Conservation (phyloP, 1,140 invertebrate genomes). For the Papilio glaucus region DNA sequence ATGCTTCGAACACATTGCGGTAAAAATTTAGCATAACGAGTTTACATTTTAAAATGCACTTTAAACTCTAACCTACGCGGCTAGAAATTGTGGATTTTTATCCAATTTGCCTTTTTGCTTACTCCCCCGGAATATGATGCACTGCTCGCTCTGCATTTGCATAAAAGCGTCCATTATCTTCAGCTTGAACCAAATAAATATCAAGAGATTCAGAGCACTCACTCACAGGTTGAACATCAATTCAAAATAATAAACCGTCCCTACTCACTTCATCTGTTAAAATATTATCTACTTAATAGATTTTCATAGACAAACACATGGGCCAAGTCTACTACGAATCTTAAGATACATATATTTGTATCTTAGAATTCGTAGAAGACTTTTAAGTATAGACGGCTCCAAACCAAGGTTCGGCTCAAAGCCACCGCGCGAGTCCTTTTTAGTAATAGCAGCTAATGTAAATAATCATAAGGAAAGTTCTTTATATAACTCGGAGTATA, state of each 20-base stretch:
- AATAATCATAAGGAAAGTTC: too few species aligned
- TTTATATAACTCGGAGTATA: too few species aligned
- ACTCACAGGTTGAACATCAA: constrained; percentile 37
- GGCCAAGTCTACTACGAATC: too few species aligned
- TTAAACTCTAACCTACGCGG: constrained; percentile 29
- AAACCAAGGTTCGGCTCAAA: too few species aligned
- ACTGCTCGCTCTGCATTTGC: constrained; percentile 74
- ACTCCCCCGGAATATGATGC: constrained; percentile 63
- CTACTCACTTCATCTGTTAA: not conserved
- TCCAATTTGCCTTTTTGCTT: constrained; percentile 59
- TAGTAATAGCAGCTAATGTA: too few species aligned
- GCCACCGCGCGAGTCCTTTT: too few species aligned
- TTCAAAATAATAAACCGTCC: constrained; percentile 8
- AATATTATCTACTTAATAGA: not conserved
- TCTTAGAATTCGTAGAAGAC: too few species aligned
- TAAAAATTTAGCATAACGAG: constrained; percentile 31
- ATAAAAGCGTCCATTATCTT: constrained; percentile 78
- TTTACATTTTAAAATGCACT: constrained; percentile 34
- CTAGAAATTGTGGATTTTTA: constrained; percentile 44
- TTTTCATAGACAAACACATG: too few species aligned
- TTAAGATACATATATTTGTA: too few species aligned
- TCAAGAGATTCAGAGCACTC: constrained; percentile 60
- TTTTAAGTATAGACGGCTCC: too few species aligned
- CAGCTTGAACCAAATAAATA: constrained; percentile 72
- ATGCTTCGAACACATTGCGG: constrained; percentile 25